Base-by-base conservation (phyloP, 1,140 invertebrate species). In the Hydropsyche tenuis region DNA sequence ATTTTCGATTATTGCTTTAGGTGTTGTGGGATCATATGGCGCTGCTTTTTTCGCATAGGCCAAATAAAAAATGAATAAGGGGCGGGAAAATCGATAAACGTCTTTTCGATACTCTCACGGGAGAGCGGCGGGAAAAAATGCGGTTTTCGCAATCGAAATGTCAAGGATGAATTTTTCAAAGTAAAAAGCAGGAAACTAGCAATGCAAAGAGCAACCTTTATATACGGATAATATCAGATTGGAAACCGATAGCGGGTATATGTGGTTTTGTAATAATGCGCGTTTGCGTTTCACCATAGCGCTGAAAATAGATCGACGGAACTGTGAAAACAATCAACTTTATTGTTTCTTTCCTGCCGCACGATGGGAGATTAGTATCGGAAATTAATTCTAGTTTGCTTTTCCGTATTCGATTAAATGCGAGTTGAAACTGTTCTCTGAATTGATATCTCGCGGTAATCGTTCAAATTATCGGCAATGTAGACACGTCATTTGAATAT, bases 371-470 rank as follows among this genome's bases (percentile, higher is more conserved):
- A 53, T 53, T 18, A 53, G 9, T 5, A 53, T 53, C 48, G 48
- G 16, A 53, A 53, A 53, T 53, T 53, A 53, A 53, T 53, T 53
- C 20, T 11, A 53, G 9, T 53, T 53, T 18, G 48, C 5, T 53
- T 53, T 53, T 53, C 48, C 48, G 30, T 37, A 9, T 53, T 53
- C 48, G 48, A 53, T 53, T 48, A 48, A 48, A 48, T 14, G 16
- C 48, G 16, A 46, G 45, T 46, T 46, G 14, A n/a, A 43, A 43
- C 5, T 14, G 14, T 16, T 9, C 16, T 14, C 18, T 53, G 16
- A 14, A 53, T 53, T 18, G 48, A 53, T 18, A 53, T 20, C 16
- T 18, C 16, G 16, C 1, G 48, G n/a, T 53, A 20, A 53, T 18
- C 48, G 48, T 53, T 53, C 7, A 20, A 18, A 20, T 53, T 53